phyloP scores from a whole-genome alignment of 2,797 vertebrate species.

The Champsocephalus gunnari region DNA sequence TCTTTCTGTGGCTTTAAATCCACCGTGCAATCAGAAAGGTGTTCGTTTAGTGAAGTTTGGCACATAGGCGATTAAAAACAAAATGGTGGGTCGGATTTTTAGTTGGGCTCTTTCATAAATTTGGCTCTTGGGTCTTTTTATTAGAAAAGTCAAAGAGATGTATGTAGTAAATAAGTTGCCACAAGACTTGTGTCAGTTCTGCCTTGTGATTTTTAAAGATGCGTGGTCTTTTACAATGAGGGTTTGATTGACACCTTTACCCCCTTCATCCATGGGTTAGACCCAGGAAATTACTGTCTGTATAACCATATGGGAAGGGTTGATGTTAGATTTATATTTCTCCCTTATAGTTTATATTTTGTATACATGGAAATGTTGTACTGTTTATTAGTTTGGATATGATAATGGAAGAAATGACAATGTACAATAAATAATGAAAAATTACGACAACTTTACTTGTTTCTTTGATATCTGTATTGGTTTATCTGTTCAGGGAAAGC shows the following conservation, averaged over 20 bases:
- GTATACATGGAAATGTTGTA: constrained; percentile 81
- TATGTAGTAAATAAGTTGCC: constrained; percentile 67
- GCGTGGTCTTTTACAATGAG: constrained; percentile 75
- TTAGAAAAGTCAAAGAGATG: constrained; percentile 58
- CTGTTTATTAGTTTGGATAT: constrained; percentile 77
- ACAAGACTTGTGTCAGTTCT: constrained; percentile 68
- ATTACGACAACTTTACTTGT: constrained; percentile 21
- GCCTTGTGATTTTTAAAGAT: constrained; percentile 75
- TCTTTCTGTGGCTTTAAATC: constrained; percentile 65
- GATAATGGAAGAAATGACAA: constrained; percentile 71
- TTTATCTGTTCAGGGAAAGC: not conserved
- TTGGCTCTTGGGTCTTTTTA: constrained; percentile 59
- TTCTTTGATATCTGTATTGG: constrained; percentile 41
- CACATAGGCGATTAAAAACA: constrained; percentile 45
- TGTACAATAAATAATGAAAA: constrained; percentile 81
- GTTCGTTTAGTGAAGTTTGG: constrained; percentile 64
- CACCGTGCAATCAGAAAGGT: constrained; percentile 49
- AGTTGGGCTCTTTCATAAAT: constrained; percentile 46
- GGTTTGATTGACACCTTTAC: constrained; percentile 70
- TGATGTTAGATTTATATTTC: constrained; percentile 74
- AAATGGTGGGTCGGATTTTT: constrained; percentile 45
- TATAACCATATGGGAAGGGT: constrained; percentile 69
- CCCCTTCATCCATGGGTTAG: constrained; percentile 55
- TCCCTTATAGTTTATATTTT: constrained; percentile 84
- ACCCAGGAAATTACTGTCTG: constrained; percentile 68